Conservation (phyloP, 2,113 vertebrate species). For the Paradoxurus hermaphroditus region DNA sequence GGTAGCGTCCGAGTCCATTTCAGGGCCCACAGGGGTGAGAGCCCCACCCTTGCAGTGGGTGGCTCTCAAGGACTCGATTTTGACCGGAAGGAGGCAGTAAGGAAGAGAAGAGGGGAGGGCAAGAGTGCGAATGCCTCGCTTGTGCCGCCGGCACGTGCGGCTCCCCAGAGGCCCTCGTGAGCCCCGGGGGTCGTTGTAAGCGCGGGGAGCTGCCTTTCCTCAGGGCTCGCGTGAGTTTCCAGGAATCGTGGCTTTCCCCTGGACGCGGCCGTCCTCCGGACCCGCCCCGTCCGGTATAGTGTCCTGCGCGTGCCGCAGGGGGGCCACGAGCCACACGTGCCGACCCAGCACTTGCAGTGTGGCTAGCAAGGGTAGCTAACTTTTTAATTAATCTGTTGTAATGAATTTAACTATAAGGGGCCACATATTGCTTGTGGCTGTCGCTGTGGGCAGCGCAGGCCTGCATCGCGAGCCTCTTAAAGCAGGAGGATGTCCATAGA, state of each 20-base stretch:
- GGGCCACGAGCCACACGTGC: fast-evolving
- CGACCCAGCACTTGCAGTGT: fast-evolving
- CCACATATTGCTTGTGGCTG: fast-evolving
- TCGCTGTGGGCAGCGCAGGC: neutral
- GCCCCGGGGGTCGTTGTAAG: neutral
- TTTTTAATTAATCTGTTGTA: neutral
- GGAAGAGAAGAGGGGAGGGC: neutral
- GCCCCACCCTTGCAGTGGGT: fast-evolving
- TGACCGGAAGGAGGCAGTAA: neutral
- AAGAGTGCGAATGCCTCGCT: fast-evolving
- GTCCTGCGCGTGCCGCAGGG: fast-evolving
- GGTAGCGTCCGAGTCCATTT: neutral
- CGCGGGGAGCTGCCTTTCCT: fast-evolving
- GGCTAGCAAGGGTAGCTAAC: neutral
- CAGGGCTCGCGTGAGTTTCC: fast-evolving
- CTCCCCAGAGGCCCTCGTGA: neutral
- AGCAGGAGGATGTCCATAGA: fast-evolving
- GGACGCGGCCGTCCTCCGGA: fast-evolving
- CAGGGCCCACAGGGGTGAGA: fast-evolving
- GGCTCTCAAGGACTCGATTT: neutral
- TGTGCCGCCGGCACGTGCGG: fast-evolving
- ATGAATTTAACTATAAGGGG: neutral
- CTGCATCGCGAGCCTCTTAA: neutral
- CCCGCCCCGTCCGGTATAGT: fast-evolving
- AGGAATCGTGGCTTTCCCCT: neutral